Percentiles rank a stretch among this genome's conserved stretches.
phyloP scores from a whole-genome alignment of 1,140 invertebrate genomes.

The Zelostemma sp. region DNA sequence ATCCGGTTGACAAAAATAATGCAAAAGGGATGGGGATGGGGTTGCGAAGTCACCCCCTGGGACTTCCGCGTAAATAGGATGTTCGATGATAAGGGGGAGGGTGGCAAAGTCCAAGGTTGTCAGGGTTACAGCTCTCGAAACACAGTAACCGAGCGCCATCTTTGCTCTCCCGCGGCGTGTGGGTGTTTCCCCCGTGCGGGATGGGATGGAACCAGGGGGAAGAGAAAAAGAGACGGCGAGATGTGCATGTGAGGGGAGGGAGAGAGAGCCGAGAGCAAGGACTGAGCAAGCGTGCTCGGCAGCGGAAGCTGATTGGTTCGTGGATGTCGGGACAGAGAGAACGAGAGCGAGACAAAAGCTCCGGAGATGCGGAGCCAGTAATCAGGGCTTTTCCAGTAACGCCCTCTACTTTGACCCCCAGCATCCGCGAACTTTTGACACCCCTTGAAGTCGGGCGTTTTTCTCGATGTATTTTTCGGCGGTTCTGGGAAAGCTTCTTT shows the following conservation, averaged over 20 bases:
- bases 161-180: slow-evolving; percentile 56
- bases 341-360: slow-evolving; percentile 18
- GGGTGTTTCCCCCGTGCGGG: too few relatives aligned
- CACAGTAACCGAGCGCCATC: slow-evolving; percentile 65
- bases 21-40: not conserved
- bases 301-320: slow-evolving; percentile 55
- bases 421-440: too few relatives aligned
- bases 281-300: slow-evolving; percentile 45
- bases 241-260: slow-evolving; percentile 7
- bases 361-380: slow-evolving; percentile 29
- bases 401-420: too few relatives aligned
- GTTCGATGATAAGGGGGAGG: slow-evolving; percentile 36
- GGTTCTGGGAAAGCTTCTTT: too few relatives aligned
- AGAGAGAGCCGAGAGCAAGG: slow-evolving; percentile 16
- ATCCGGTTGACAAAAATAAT: too few relatives aligned
- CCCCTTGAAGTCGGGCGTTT: too few relatives aligned
- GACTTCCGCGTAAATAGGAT: not conserved
- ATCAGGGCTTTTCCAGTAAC: slow-evolving; percentile 15
- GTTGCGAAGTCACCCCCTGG: not conserved
- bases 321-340: slow-evolving; percentile 30
- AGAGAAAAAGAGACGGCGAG: slow-evolving; percentile 29
- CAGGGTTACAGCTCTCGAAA: slow-evolving; percentile 69
- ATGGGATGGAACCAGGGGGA: slow-evolving; percentile 24
- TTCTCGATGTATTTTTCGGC: too few relatives aligned
- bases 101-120: slow-evolving; percentile 66